A percentile compares a stretch with the other conserved stretches of the same genome.
phyloP scores from a whole-genome alignment of 2,113 vertebrate genomes.

The Gymnocephalus cernua region DNA sequence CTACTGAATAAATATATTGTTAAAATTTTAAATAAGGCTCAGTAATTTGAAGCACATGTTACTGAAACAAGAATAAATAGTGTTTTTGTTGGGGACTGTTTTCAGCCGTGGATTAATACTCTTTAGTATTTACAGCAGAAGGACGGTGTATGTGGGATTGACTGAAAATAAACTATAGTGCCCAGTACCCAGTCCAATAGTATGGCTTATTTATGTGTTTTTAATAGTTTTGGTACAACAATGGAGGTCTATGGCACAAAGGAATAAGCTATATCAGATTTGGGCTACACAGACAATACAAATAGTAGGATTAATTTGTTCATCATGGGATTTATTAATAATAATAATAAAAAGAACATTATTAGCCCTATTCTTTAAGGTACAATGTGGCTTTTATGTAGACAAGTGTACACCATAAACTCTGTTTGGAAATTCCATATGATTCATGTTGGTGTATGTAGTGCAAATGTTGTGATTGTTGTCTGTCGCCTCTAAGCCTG shows the following conservation, averaged over 20 bases:
- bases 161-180: neutral
- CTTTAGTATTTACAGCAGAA: neutral
- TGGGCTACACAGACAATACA: neutral
- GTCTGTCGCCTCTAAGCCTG: constrained; percentile 78
- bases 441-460: neutral
- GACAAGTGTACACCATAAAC: neutral
- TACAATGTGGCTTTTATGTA: neutral
- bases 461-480: constrained; percentile 12
- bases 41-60: neutral
- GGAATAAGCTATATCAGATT: neutral
- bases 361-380: neutral
- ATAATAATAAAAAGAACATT: neutral
- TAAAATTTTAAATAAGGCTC: neutral
- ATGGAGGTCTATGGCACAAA: neutral
- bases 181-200: neutral
- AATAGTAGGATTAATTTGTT: neutral
- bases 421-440: no score
- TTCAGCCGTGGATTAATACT: neutral
- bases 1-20: neutral
- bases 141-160: neutral
- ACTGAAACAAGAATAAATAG: neutral
- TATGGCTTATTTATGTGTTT: no score
- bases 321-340: neutral
- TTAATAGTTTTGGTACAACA: neutral
- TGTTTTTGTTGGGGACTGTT: neutral